Conservation (phyloP, 2,113 vertebrate species). For the Pterocles burchelli region DNA sequence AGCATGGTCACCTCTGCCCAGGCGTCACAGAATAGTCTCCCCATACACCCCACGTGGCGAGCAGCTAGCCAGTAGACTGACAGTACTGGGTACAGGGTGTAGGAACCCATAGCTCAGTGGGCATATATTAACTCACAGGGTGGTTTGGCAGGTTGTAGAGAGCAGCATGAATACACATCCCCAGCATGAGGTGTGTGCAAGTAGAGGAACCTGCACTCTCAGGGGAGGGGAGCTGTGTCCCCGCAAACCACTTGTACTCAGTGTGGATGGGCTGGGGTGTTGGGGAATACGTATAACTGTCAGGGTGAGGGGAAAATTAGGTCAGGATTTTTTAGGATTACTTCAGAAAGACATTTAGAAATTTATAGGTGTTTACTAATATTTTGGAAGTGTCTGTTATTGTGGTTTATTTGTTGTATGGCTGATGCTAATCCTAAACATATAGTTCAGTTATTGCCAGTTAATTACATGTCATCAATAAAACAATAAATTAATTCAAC, state of each 20-base stretch:
- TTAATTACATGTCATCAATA: not conserved
- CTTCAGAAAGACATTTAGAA: not conserved
- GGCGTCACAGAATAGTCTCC: not conserved
- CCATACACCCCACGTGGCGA: accelerated
- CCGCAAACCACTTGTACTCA: not conserved
- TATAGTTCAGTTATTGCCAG: not conserved
- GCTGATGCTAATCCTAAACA: not conserved
- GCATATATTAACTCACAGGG: not conserved
- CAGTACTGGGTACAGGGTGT: accelerated
- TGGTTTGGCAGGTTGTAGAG: not conserved
- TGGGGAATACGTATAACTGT: accelerated
- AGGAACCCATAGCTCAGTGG: not conserved
- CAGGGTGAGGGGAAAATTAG: not conserved
- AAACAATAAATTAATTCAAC: not conserved
- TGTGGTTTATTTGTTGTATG: not conserved
- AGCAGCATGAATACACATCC: not conserved
- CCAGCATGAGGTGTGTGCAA: not conserved
- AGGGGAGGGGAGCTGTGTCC: not conserved
- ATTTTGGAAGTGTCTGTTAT: not conserved
- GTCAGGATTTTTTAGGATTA: not conserved
- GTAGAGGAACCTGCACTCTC: not conserved
- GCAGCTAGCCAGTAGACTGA: not conserved
- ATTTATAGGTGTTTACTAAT: not conserved
- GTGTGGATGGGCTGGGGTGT: accelerated
- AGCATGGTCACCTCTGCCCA: not conserved